These are phyloP conservation scores for Psittacula echo DNA, from an alignment of 2,797 vertebrate genomes.

Conservation along the genomic window DNA sequence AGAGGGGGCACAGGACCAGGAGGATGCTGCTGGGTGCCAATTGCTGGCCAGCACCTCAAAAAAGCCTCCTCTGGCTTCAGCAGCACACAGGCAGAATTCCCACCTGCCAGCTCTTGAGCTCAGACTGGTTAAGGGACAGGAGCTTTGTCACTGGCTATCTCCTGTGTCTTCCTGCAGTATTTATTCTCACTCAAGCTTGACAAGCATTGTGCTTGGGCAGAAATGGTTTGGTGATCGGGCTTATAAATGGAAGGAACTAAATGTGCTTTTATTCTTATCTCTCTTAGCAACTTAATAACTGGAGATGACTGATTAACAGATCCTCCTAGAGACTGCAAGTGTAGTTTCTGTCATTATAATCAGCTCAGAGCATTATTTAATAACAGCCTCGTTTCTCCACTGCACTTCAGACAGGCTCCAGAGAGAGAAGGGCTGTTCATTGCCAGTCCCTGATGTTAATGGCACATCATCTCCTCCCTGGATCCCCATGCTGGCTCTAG, in stretches of 20 bases:
- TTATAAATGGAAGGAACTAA: slow-evolving; percentile 32
- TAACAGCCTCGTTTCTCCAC: not conserved
- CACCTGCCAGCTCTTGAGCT: not conserved
- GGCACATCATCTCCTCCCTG: fast-evolving
- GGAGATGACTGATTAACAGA: not conserved
- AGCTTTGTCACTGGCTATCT: not conserved
- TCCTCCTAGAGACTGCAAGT: not conserved
- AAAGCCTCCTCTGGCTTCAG: not conserved
- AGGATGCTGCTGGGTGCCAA: not conserved
- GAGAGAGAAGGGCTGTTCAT: not conserved
- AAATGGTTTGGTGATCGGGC: slow-evolving; percentile 23
- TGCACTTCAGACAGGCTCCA: not conserved
- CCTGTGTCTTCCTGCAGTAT: not conserved
- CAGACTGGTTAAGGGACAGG: not conserved
- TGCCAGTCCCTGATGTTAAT: fast-evolving
- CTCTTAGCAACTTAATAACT: slow-evolving; percentile 32
- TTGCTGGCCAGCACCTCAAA: not conserved
- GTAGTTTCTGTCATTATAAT: not conserved
- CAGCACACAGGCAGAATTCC: not conserved
- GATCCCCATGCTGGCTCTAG: fast-evolving
- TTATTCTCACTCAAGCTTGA: slow-evolving; percentile 30
- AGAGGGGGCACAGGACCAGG: fast-evolving
- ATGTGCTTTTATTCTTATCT: not conserved
- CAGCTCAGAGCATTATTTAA: not conserved
- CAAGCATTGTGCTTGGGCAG: slow-evolving; percentile 13